Base-by-base conservation (phyloP, 1,140 invertebrate species). In the Rhizoglyphus robini region DNA sequence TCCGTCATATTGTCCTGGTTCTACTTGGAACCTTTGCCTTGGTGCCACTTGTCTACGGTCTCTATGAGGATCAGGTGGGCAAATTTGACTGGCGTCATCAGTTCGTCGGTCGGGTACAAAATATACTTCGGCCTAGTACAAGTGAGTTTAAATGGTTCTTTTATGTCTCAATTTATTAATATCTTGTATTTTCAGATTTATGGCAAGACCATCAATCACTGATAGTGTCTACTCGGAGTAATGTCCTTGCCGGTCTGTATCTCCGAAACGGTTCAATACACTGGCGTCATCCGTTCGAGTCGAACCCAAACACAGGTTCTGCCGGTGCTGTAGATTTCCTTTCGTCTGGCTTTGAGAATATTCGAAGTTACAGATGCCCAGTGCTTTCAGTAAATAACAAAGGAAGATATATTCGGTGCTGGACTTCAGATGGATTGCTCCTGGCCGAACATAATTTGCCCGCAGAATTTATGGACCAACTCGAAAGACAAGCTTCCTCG, bases 231-330 rank as follows among this genome's bases (percentile, higher is more conserved):
- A 90, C 89, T 0, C 83, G 90, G 70, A 84, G 89, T 75, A 90
- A 93, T 81, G 87, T 90, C 67, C 75, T 94, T 59, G 88, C 89
- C 68, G 85, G 86, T 63, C 73, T 95, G 54, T 86, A 87, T 77
- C 79, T 86, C 48, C 87, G 88, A 73, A 87, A 85, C 73, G 89
- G 86, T 63, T 82, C 87, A 72, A 82, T 90, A 70, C 74, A 87
- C 70, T 92, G 88, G 87, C 80, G 88, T 63, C 83, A 88, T 76
- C 78, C 90, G 31, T 79, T 90, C 48, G 88, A 90, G 73, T 46
- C 47, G 20, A n/a, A n/a, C n/a, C n/a, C n/a, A n/a, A n/a, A n/a
- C n/a, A n/a, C n/a, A n/a, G n/a, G n/a, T n/a, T n/a, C 46, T 32
- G 31, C 58, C 15, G 15, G 8, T 29, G 4, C 8, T 36, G 18